Evolutionary conservation across 2,888 invertebrate species (phyloP), one percentile per base, ranked within the genome.

Genomic region (Abscondita cerata): DNA sequence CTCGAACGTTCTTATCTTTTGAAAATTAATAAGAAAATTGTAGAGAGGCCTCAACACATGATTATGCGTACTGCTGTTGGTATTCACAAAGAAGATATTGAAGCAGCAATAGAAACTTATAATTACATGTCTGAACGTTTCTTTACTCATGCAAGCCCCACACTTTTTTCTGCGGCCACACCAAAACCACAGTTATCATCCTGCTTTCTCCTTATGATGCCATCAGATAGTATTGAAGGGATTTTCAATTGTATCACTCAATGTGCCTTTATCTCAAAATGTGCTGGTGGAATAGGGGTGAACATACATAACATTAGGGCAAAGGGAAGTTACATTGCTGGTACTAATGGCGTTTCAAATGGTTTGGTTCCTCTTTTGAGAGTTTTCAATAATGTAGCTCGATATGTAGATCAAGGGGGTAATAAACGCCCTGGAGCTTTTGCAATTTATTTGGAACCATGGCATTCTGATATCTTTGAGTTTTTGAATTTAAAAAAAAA

Each of bases 111-210:
- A 68, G 93, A 96, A 82, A 98, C 98, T 0, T 99, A 99, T 81
- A 96, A 99, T 78, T 84, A 94, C 62, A 82, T 99, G 70, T 98
- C 98, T 0, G 96, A 97, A 77, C 87, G 91, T 72, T 98, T 93
- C 84, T 99, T 99, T 77, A 99, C 97, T 0, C 98, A 99, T 82
- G 98, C 98, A 1, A 96, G 97, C 20, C 98, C 99, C 0, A 99
- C 99, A 0, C 84, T 99, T 31, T 99, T 98, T 80, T 92, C 97
- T 68, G 95, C 98, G 38, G 98, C 93, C 19, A 98, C 98, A 1
- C 88, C 87, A 13, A 85, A 88, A 31, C 96, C 98, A 11, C 98
- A 98, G 78, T 83, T 99, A 62, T 97, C 97, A 0, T 96, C 97
- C 44, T 98, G 98, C 79, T 99, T 98, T 76, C 84, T 98, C 18